Evolutionary conservation across 2,113 vertebrate genomes (phyloP), one percentile per base, ranked within the genome.

Genomic region (Nyctibius bracteatus): DNA sequence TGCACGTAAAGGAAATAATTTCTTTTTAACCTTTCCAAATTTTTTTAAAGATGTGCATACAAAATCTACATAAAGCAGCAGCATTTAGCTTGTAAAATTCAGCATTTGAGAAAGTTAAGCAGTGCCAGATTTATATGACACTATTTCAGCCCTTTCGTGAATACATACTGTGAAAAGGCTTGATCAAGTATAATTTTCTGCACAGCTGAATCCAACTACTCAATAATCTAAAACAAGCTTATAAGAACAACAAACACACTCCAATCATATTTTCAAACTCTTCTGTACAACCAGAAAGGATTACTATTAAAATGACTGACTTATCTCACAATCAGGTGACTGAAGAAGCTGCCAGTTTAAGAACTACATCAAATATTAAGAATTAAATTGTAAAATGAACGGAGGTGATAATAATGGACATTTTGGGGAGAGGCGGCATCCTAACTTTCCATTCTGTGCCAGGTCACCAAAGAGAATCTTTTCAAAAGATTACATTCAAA

Each of bases 171-270:
- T 73, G 58, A 83, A 80, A 92, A 94, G 51, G 49, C 88, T 83
- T 90, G 41, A 92, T 86, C 59, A 91, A 88, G 68, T 81, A 84
- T 49, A 33, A 78, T 86, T 81, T 91, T 66, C 59, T 95, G 83
- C 47, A 84, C 86, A 88, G 88, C 52, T 86, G 86, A 95, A 86
- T 86, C 79, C 65, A 86, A 59, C 80, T 78, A 43, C 52, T 94
- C 62, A 83, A 8, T 74, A 93, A 74, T 39, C n/a, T 78, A 81
- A 88, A 93, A 78, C 59, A 88, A 86, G 51, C 39, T 88, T 88
- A 10, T 74, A 92, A 81, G 52, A 88, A 92, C 46, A 95, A 92
- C 81, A 95, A 88, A 73, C 68, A 92, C 9, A 41, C 43, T 86
- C 25, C 25, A 90, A 90, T 83, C 59, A 54, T 28, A 90, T 63